phyloP scores from a whole-genome alignment of 2,113 vertebrate genomes.

The Empidonax alnorum region DNA sequence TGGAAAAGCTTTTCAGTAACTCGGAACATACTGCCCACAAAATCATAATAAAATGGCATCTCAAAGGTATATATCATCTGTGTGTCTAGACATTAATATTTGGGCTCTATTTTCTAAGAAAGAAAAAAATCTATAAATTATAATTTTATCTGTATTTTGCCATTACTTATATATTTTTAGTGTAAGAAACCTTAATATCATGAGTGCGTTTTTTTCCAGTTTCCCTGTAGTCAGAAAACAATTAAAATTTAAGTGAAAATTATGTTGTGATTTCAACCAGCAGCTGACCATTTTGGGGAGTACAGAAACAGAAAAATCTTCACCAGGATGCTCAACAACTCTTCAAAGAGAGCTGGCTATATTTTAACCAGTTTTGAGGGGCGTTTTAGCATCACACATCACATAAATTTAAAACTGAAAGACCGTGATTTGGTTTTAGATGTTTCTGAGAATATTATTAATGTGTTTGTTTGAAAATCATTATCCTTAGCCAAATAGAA shows the following conservation, averaged over 20 bases:
- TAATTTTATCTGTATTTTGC: not conserved
- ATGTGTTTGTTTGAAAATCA: not conserved
- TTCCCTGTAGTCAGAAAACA: not conserved
- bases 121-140: not conserved
- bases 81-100: not conserved
- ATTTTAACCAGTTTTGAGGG: not conserved
- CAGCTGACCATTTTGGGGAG: not conserved
- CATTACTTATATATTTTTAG: not conserved
- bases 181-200: not conserved
- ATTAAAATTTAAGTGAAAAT: not conserved
- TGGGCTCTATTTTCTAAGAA: not conserved
- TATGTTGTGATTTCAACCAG: not conserved
- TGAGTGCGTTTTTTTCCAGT: not conserved
- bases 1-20: not conserved
- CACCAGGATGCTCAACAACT: not conserved
- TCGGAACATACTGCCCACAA: not conserved
- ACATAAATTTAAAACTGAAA: not conserved
- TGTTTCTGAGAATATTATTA: not conserved
- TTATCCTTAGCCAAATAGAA: not conserved
- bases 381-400: not conserved
- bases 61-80: not conserved
- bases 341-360: not conserved
- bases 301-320: not conserved
- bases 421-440: not conserved
- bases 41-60: not conserved